Conservation (phyloP, 2,888 invertebrate species). For the Polyploca ridens region DNA sequence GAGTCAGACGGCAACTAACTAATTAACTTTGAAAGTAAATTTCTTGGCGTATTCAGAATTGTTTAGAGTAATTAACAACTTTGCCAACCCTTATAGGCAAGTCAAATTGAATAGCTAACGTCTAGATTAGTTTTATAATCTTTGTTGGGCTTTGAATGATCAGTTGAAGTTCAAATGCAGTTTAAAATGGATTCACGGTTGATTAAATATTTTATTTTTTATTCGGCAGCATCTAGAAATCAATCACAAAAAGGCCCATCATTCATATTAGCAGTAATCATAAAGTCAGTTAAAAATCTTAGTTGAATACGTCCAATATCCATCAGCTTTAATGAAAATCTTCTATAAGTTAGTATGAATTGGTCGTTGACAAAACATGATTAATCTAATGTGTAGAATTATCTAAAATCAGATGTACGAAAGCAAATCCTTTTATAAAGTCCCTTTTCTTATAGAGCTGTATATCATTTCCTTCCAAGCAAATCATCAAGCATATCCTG, state of each 20-base stretch:
- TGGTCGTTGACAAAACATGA: neutral
- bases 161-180: no score
- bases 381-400: neutral
- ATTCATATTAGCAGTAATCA: no score
- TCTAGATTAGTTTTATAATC: neutral
- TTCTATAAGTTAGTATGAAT: neutral
- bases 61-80: slow-evolving; percentile 26
- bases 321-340: neutral
- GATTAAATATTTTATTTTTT: no score
- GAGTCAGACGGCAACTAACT: slow-evolving; percentile 12
- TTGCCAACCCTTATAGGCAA: slow-evolving; percentile 16
- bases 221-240: no score
- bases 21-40: slow-evolving; percentile 22
- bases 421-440: neutral
- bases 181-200: no score
- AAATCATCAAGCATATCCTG: slow-evolving; percentile 75
- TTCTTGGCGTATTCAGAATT: slow-evolving; percentile 17
- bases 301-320: neutral
- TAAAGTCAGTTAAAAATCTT: no score
- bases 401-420: neutral
- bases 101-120: slow-evolving; percentile 14
- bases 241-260: no score
- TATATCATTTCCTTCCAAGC: slow-evolving; percentile 75
- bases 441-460: slow-evolving; percentile 20
- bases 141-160: neutral